Conservation (phyloP, 2,113 vertebrate genomes). For the Tamias sibiricus region DNA sequence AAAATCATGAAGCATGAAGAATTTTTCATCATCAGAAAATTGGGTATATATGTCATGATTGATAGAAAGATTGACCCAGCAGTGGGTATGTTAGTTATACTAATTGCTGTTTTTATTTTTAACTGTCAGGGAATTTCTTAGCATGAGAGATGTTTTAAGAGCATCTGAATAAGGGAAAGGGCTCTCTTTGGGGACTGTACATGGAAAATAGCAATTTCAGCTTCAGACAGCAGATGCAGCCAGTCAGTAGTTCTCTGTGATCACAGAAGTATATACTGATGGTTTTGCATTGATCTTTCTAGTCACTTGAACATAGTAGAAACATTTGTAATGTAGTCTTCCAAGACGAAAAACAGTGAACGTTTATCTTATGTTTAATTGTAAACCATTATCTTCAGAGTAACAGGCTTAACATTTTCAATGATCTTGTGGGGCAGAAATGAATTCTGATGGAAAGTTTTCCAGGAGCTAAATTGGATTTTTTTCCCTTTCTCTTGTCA, state of each 20-base stretch:
- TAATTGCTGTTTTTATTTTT: neutral
- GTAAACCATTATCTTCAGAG: neutral
- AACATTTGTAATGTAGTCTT: slow-evolving; percentile 23
- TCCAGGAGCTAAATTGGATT: neutral
- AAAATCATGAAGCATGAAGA: slow-evolving; percentile 30
- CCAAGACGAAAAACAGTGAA: slow-evolving; percentile 34
- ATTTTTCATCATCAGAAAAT: slow-evolving; percentile 38
- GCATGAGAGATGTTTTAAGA: slow-evolving; percentile 1
- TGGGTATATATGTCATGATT: neutral
- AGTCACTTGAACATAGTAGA: slow-evolving; percentile 12
- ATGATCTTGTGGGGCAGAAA: neutral
- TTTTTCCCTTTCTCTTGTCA: neutral
- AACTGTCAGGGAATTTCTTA: neutral
- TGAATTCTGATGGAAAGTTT: slow-evolving; percentile 21
- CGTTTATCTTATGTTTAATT: neutral
- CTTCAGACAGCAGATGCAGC: neutral
- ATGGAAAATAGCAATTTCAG: neutral
- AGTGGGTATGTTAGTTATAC: neutral
- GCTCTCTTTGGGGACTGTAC: neutral
- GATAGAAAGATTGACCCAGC: neutral
- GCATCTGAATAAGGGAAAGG: neutral
- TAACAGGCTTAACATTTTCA: neutral
- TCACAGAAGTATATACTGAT: slow-evolving; percentile 35
- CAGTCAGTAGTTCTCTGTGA: neutral
- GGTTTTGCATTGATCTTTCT: neutral